Conservation (phyloP, 2,113 vertebrate species). For the Budorcas taxicolor region DNA sequence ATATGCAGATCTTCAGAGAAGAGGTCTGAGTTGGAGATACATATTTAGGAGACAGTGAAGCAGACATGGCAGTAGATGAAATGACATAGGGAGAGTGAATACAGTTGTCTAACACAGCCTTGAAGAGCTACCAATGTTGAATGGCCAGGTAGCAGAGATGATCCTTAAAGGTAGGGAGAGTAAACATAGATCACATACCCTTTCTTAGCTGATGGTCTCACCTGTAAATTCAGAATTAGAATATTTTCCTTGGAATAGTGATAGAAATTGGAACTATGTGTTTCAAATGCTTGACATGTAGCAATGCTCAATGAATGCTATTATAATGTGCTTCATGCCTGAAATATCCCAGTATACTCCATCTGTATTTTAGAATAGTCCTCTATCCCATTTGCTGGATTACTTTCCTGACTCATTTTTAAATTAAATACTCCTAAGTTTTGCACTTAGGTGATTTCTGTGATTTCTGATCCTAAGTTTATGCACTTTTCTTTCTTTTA, state of each 20-base stretch:
- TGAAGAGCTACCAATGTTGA: neutral
- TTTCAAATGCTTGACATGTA: neutral
- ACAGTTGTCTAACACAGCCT: neutral
- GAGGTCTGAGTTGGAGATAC: neutral
- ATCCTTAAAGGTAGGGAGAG: neutral
- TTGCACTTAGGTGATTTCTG: neutral
- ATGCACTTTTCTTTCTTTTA: neutral
- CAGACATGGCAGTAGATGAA: neutral
- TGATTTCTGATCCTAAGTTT: neutral
- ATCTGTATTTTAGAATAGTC: neutral
- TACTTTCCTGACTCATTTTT: constrained; percentile 9
- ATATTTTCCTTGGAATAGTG: neutral
- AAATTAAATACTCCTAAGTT: neutral
- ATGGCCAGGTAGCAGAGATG: neutral
- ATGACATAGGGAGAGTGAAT: neutral
- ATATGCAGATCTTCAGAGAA: neutral
- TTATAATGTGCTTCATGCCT: neutral
- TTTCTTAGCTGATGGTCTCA: neutral
- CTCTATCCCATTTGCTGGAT: neutral
- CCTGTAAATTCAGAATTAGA: neutral
- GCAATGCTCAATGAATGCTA: neutral
- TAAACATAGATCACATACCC: neutral
- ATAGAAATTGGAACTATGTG: neutral
- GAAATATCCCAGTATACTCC: neutral
- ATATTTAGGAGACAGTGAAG: neutral